phyloP scores from a whole-genome alignment of 2,888 invertebrate genomes.

The Hyles lineata region DNA sequence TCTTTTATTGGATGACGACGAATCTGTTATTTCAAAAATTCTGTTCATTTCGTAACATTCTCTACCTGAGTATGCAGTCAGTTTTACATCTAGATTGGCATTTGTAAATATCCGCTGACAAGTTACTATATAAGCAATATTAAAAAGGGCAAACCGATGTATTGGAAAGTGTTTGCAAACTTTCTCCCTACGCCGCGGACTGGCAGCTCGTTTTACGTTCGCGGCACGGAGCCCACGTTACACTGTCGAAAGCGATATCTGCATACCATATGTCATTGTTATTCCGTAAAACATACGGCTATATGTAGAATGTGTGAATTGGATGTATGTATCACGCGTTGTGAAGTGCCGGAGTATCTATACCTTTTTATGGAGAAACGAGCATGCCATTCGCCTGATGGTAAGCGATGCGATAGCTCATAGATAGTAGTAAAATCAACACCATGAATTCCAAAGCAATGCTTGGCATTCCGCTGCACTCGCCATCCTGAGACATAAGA shows the following conservation, averaged over 20 bases:
- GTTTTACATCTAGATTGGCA: no score
- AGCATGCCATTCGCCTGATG: no score
- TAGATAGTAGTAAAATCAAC: no score
- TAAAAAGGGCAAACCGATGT: slow-evolving; percentile 31
- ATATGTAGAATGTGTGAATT: not conserved
- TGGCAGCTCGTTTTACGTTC: slow-evolving; percentile 48
- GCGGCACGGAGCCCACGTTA: slow-evolving; percentile 40
- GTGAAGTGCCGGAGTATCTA: not conserved
- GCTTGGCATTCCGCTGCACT: no score
- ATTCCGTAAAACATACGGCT: not conserved
- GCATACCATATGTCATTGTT: slow-evolving; percentile 12
- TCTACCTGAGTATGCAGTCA: not conserved
- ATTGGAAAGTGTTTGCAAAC: slow-evolving; percentile 47
- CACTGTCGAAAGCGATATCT: slow-evolving; percentile 30
- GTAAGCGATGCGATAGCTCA: no score
- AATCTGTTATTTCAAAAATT: no score
- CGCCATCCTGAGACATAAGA: no score
- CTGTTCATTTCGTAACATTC: no score
- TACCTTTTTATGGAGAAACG: no score
- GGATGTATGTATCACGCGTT: not conserved
- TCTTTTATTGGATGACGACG: no score
- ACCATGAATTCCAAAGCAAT: no score
- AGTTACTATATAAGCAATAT: slow-evolving; percentile 12
- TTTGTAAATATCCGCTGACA: not conserved
- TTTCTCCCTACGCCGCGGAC: slow-evolving; percentile 47